Evolutionary conservation across 2,888 invertebrate species (phyloP), one percentile per base, ranked within the genome.

Genomic region (Lycia hirtaria): DNA sequence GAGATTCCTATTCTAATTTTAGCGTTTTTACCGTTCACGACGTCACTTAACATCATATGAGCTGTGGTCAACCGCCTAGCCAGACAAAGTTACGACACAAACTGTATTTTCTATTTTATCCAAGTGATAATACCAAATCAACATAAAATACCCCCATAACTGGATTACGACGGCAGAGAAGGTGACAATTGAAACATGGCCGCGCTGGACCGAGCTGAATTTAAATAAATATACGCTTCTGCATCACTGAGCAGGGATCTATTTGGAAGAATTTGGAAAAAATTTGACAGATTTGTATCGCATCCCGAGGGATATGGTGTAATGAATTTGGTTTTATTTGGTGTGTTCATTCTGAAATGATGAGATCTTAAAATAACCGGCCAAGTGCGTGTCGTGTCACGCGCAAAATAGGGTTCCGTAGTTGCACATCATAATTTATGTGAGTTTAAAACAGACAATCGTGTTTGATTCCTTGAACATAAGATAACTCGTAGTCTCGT

Each of bases 161-260:
- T 73, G 81, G 88, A 90, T 90, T 90, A 90, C 74, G 79, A 77
- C 76, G 80, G 83, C 69, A 73, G 71, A 74, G 67, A 60, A 62
- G 64, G 78, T 81, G 84, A 84, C 87, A 87, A 90, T 90, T 91
- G 91, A 90, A 89, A 91, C 82, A 78, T 81, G 82, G 67, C 71
- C 64, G 73, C 69, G 70, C 71, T 73, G 84, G 84, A 83, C 81
- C 78, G 79, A 70, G 75, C 77, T 73, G 83, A 89, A 90, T 91
- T 89, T 88, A 89, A 90, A 92, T 88, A 86, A 81, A 83, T 76
- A 22, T 77, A 76, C 72, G 75, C 77, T 84, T 83, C 76, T 78
- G 71, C 78, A 67, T 76, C 81, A 80, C 66, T 85, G 88, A 83
- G 69, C 86, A 81, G 64, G 63, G 67, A 71, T n/a, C n/a, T 83